phyloP scores from a whole-genome alignment of 2,113 vertebrate genomes.

The Paradoxurus hermaphroditus region DNA sequence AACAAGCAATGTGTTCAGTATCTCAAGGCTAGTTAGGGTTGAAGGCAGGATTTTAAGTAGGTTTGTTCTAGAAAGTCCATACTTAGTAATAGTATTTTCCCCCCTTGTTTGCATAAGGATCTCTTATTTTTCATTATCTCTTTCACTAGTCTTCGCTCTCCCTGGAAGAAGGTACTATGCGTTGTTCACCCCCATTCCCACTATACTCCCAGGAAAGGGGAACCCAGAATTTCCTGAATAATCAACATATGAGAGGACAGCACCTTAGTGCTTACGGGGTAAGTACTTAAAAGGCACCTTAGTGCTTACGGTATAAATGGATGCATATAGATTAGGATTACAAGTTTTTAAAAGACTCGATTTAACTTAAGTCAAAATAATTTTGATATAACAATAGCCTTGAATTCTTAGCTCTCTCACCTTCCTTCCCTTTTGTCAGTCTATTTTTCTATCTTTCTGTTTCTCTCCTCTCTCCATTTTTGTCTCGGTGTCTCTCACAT shows the following conservation, averaged over 20 bases:
- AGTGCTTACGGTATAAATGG: too few relatives aligned
- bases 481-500: not conserved
- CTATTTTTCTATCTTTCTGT: not conserved
- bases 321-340: not conserved
- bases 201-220: not conserved
- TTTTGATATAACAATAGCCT: not conserved
- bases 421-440: not conserved
- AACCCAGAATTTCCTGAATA: not conserved
- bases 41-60: not conserved
- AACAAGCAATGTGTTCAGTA: not conserved
- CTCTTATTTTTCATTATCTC: not conserved
- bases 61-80: not conserved
- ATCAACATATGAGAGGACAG: not conserved
- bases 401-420: not conserved
- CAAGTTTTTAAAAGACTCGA: not conserved
- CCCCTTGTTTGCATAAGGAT: not conserved
- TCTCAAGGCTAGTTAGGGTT: accelerated
- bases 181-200: not conserved
- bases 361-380: not conserved
- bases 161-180: not conserved
- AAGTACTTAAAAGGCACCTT: not conserved
- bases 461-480: not conserved
- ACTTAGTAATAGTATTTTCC: not conserved
- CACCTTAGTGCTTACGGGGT: accelerated
- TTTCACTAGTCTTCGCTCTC: not conserved